Evolutionary conservation across 2,888 invertebrate genomes (phyloP).

Genomic region (Cylindroiulus punctatus): DNA sequence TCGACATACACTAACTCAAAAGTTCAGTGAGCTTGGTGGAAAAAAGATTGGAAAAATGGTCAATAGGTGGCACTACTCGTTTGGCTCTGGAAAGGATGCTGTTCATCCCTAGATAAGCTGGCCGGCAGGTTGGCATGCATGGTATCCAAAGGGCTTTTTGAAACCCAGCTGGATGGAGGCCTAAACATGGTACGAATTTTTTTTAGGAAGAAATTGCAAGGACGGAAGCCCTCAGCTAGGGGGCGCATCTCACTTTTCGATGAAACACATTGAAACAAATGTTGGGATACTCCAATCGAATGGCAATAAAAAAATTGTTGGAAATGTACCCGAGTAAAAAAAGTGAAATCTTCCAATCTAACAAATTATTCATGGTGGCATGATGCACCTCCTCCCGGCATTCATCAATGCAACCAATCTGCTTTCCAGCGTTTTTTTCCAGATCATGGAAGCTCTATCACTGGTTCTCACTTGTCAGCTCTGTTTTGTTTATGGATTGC

Average conservation of each 20-base stretch:
- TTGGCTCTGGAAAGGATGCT: neutral
- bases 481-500: conserved; percentile 42
- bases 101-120: neutral
- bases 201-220: neutral
- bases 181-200: neutral
- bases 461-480: conserved; percentile 42
- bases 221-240: neutral
- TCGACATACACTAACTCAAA: too few relatives aligned
- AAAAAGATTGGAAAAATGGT: neutral
- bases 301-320: neutral
- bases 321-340: neutral
- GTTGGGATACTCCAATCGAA: neutral
- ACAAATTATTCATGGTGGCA: conserved; percentile 42
- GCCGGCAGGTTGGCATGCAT: neutral
- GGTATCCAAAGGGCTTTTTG: conserved; percentile 12
- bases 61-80: conserved; percentile 34
- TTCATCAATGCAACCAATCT: conserved; percentile 42
- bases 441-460: conserved; percentile 33
- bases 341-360: conserved; percentile 4
- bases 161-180: neutral
- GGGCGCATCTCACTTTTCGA: neutral
- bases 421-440: conserved; percentile 20
- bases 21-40: too few relatives aligned
- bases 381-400: conserved; percentile 33
- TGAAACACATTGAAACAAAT: neutral